Evolutionary conservation across 2,888 invertebrate species (phyloP).

Genomic region (Pristionchus mayeri): DNA sequence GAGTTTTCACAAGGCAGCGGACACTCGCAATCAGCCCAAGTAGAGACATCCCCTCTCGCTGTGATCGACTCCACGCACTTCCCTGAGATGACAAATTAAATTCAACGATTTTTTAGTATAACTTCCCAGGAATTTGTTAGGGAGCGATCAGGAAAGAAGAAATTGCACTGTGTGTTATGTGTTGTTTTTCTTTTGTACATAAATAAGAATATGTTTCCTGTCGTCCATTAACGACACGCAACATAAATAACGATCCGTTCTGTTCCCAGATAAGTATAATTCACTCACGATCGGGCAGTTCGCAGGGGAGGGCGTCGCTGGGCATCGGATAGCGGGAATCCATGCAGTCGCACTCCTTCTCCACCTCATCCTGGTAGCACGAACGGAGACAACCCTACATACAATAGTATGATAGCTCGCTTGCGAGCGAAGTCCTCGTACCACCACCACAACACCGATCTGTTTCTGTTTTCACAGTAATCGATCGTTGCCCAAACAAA

Average conservation of each 20-base stretch:
- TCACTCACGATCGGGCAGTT: conserved; percentile 49
- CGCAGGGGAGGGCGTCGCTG: conserved; percentile 46
- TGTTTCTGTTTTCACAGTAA: too few relatives aligned
- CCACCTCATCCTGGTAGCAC: conserved; percentile 57
- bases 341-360: conserved; percentile 53
- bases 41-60: conserved; percentile 53
- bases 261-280: not conserved
- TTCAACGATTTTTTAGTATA: too few relatives aligned
- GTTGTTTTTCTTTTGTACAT: too few relatives aligned
- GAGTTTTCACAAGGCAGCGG: conserved; percentile 53
- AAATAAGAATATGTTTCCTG: too few relatives aligned
- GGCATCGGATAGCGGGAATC: conserved; percentile 55
- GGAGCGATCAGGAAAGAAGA: too few relatives aligned
- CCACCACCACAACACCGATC: too few relatives aligned
- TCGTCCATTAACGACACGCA: not conserved
- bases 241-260: not conserved
- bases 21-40: conserved; percentile 54
- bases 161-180: too few relatives aligned
- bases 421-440: too few relatives aligned
- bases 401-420: too few relatives aligned
- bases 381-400: conserved; percentile 26
- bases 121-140: too few relatives aligned
- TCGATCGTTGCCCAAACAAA: too few relatives aligned
- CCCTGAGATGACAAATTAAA: conserved; percentile 9
- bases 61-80: conserved; percentile 54